These are phyloP conservation scores for Andrena hattorfiana DNA, from an alignment of 2,888 invertebrate genomes.

Conservation along the genomic window DNA sequence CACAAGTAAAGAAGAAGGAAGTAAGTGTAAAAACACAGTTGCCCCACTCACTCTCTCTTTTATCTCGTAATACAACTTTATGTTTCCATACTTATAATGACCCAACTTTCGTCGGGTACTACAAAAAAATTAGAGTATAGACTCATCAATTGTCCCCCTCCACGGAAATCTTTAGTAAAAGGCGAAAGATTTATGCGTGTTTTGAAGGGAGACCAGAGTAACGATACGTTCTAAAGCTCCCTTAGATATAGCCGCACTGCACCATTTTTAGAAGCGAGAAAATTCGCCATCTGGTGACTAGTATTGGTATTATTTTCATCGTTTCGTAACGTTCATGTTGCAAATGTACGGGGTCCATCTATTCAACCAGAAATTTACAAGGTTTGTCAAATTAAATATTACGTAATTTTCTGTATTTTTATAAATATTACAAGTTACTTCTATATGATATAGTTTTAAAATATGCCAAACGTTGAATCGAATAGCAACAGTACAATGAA, in stretches of 20 bases:
- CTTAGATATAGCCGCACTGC: not conserved
- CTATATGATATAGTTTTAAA: not conserved
- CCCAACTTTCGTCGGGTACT: slow-evolving; percentile 75
- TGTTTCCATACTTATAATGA: slow-evolving; percentile 51
- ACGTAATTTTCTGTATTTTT: not conserved
- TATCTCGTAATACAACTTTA: not conserved
- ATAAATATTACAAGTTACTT: not conserved
- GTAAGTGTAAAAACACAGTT: too few relatives aligned
- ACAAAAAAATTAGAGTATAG: slow-evolving; percentile 80
- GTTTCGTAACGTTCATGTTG: too few relatives aligned
- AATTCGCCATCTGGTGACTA: not conserved
- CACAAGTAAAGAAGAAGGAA: too few relatives aligned
- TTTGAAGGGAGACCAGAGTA: slow-evolving; percentile 84
- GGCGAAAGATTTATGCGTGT: slow-evolving; percentile 85
- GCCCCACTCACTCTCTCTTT: too few relatives aligned
- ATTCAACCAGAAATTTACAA: too few relatives aligned
- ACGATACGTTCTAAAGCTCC: not conserved
- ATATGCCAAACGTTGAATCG: not conserved
- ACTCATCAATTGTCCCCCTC: slow-evolving; percentile 82
- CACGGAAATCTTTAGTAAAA: slow-evolving; percentile 86
- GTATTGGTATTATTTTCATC: not conserved
- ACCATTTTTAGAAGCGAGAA: slow-evolving; percentile 2
- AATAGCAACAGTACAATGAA: not conserved
- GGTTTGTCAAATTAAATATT: not conserved
- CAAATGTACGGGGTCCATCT: too few relatives aligned